These are phyloP conservation scores for Agrochola lychnidis DNA, from an alignment of 2,888 invertebrate species.

Conservation along the genomic window DNA sequence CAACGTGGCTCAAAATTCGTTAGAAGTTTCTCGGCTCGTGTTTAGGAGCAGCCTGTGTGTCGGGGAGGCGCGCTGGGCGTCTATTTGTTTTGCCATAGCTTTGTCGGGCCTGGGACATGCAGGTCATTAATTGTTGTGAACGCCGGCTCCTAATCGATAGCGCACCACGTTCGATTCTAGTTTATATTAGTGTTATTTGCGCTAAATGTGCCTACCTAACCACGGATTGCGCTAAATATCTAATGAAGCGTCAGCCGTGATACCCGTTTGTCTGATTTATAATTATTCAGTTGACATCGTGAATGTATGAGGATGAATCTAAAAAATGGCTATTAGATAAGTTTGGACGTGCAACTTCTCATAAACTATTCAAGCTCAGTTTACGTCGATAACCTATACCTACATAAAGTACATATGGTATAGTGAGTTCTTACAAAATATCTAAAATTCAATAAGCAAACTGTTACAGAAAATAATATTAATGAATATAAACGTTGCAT, in stretches of 20 bases:
- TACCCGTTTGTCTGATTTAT: slow-evolving; percentile 59
- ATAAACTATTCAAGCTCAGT: slow-evolving; percentile 29
- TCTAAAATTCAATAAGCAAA: neutral
- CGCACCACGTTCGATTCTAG: slow-evolving; percentile 89
- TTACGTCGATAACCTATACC: neutral
- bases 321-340: slow-evolving; percentile 23
- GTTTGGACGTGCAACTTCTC: slow-evolving; percentile 5
- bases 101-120: slow-evolving; percentile 90
- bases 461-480: neutral
- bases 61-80: slow-evolving; percentile 86
- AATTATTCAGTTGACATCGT: slow-evolving; percentile 51
- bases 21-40: slow-evolving; percentile 58
- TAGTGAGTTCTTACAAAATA: neutral
- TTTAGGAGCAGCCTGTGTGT: slow-evolving; percentile 78
- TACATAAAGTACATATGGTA: too few species aligned
- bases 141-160: slow-evolving; percentile 90
- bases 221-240: slow-evolving; percentile 72
- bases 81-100: slow-evolving; percentile 91
- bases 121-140: slow-evolving; percentile 91
- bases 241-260: slow-evolving; percentile 65
- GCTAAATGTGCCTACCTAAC: slow-evolving; percentile 79
- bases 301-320: slow-evolving; percentile 45
- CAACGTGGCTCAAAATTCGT: slow-evolving; percentile 26
- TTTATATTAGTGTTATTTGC: slow-evolving; percentile 91
- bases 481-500: neutral